Evolutionary conservation across 2,797 vertebrate species (phyloP).

Genomic region (Martes flavigula): DNA sequence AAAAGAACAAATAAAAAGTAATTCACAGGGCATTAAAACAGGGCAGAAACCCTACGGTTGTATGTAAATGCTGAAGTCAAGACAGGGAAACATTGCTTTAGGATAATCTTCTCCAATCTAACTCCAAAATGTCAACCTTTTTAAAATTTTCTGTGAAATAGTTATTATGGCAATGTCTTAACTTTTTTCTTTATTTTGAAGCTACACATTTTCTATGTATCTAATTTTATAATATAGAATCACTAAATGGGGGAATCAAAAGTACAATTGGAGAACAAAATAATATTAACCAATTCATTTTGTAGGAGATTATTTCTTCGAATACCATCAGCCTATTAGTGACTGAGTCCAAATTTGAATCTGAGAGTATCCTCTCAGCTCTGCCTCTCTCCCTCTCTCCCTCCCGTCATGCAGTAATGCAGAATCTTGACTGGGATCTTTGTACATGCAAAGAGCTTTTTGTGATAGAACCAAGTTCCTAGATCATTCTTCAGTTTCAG

Average conservation of each 20-base stretch:
- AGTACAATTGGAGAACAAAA: conserved; percentile 29
- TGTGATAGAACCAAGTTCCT: neutral
- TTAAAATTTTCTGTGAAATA: conserved; percentile 41
- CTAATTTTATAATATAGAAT: conserved; percentile 13
- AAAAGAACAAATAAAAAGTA: neutral
- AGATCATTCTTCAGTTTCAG: neutral
- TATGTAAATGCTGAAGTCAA: neutral
- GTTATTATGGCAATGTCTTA: neutral
- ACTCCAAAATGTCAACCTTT: neutral
- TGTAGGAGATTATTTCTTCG: neutral
- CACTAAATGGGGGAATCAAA: conserved; percentile 7
- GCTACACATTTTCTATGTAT: neutral
- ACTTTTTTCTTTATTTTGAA: conserved; percentile 12
- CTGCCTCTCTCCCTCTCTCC: neutral
- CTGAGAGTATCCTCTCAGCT: neutral
- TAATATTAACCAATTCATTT: conserved; percentile 15
- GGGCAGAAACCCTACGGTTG: neutral
- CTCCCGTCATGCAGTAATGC: neutral
- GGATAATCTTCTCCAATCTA: neutral
- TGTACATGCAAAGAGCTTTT: neutral
- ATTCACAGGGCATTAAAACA: neutral
- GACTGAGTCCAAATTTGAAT: neutral
- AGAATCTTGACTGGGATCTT: neutral
- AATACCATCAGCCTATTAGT: neutral
- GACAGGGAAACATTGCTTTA: neutral